A percentile compares a stretch with the other conserved stretches of the same genome.
Conservation (phyloP, 1,140 invertebrate genomes). For the Xylocopa sonorina region DNA sequence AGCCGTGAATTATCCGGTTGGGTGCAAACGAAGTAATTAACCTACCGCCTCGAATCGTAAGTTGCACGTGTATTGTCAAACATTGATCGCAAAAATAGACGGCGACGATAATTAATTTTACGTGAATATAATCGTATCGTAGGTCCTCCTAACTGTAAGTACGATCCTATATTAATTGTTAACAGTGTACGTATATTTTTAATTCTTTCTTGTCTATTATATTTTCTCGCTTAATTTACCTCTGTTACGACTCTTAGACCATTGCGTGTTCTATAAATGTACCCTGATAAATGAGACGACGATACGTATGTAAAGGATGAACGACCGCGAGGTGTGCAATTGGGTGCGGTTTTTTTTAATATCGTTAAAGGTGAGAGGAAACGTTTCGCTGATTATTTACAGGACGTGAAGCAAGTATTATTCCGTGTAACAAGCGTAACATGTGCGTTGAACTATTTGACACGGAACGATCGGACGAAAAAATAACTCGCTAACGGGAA, state of each 20-base stretch:
- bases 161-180: constrained; percentile 7
- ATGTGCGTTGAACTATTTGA: constrained; percentile 4
- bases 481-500: background rate
- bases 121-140: background rate
- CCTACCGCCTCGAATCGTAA: constrained; percentile 23
- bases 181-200: constrained; percentile 5
- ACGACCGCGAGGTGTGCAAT: constrained; percentile 57
- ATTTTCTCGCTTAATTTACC: constrained; percentile 4
- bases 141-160: constrained; percentile 4
- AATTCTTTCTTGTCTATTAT: constrained; percentile 2
- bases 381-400: constrained; percentile 24
- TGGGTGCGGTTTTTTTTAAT: constrained; percentile 61
- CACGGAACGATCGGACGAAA: background rate
- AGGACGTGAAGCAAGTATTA: background rate
- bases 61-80: constrained; percentile 33
- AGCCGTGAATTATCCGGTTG: constrained; percentile 39
- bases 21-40: constrained; percentile 23
- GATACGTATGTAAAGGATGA: constrained; percentile 46
- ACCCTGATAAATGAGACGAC: constrained; percentile 40
- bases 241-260: constrained; percentile 1
- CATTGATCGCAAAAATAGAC: constrained; percentile 3
- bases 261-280: constrained; percentile 57
- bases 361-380: constrained; percentile 29
- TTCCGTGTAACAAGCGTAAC: background rate
- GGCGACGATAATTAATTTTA: background rate